A percentile compares a stretch with the other conserved stretches of the same genome.
phyloP scores from a whole-genome alignment of 2,113 vertebrate genomes.

The Dipodomys ordii region DNA sequence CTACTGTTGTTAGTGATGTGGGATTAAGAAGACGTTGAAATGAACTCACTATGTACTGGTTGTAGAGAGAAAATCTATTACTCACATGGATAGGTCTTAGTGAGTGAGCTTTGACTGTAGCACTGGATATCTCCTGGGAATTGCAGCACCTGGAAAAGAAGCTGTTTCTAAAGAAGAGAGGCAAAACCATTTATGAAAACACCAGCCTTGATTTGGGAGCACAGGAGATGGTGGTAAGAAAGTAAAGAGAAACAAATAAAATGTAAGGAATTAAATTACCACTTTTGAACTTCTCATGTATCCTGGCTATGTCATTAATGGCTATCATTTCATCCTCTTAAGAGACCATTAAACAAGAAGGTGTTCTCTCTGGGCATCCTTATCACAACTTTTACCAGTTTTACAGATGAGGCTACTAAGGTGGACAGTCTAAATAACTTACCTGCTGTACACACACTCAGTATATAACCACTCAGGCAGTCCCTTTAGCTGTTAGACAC shows the following conservation, averaged over 20 bases:
- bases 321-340: neutral
- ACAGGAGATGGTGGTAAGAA: slow-evolving; percentile 15
- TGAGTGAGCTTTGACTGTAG: slow-evolving; percentile 15
- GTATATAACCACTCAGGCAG: neutral
- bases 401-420: neutral
- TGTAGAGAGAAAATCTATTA: slow-evolving; percentile 45
- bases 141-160: slow-evolving; percentile 33
- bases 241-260: slow-evolving; percentile 46
- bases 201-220: slow-evolving; percentile 13
- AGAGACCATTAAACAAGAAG: neutral
- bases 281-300: neutral
- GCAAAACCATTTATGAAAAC: slow-evolving; percentile 48
- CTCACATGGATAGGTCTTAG: slow-evolving; percentile 31
- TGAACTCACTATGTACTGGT: slow-evolving; percentile 55
- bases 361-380: neutral
- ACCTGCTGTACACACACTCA: neutral
- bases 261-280: neutral
- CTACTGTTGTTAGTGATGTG: slow-evolving; percentile 58
- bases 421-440: neutral
- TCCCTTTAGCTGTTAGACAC: neutral
- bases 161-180: neutral
- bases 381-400: neutral
- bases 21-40: slow-evolving; percentile 76
- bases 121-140: slow-evolving; percentile 41
- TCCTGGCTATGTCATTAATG: too few relatives aligned